Evolutionary conservation across 2,113 vertebrate species (phyloP), one percentile per base, ranked within the genome.

Genomic region (Xyliphius kryptos): DNA sequence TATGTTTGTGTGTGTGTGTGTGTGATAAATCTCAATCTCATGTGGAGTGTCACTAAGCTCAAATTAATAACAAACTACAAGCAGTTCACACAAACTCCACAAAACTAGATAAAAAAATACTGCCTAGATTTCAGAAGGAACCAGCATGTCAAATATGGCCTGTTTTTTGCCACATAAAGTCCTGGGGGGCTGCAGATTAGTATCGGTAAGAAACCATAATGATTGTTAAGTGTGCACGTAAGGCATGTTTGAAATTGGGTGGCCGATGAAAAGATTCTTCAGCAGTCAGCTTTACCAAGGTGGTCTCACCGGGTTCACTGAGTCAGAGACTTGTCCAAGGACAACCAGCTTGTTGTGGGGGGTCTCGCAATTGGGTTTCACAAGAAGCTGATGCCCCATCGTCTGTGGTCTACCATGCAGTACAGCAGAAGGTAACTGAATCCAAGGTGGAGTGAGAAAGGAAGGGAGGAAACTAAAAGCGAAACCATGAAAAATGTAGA

Each of bases 401-500:
- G 79, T 71, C 78, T 80, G 83, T 77, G 85, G 82, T 84, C 76
- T 43, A 62, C 44, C 75, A 74, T 76, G 69, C 78, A 71, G 73
- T 79, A 75, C 77, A 74, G 81, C 73, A 77, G 77, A 78, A 82
- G 83, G 84, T 85, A 84, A 81, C 75, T 79, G 76, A 79, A 86
- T 85, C 85, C 85, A 82, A 87, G 84, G 86, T 86, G 85, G 85
- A 83, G 83, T 70, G 81, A 80, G 80, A 84, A 79, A 87, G 86
- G 86, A 88, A 88, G 87, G 87, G 86, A 85, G 87, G 84, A 80
- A 86, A 87, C 84, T 82, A 78, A 1, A 68, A 83, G 82, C 79
- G 69, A 87, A 88, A 87, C 86, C 87, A 89, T 85, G 85, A 88
- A 88, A 87, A 89, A 88, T 89, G 86, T 84, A 26, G 84, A 86